phyloP scores from a whole-genome alignment of 2,113 vertebrate species.

The Cyanoderma ruficeps region DNA sequence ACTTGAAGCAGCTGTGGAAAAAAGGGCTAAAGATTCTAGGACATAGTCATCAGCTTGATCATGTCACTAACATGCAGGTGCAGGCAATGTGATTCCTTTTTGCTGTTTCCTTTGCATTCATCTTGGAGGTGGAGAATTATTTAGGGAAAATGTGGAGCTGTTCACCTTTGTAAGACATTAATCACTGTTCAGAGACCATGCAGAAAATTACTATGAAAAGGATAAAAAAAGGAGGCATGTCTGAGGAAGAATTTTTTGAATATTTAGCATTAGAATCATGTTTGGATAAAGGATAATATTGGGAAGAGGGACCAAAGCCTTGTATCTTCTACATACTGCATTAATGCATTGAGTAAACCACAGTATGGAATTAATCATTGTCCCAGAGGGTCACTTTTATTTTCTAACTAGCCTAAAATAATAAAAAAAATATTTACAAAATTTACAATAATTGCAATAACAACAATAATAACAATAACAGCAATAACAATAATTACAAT shows the following conservation, averaged over 20 bases:
- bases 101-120: neutral
- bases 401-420: neutral
- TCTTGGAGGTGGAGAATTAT: neutral
- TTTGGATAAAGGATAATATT: neutral
- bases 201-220: accelerated
- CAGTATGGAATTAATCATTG: neutral
- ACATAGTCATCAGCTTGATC: neutral
- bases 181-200: neutral
- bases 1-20: neutral
- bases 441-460: neutral
- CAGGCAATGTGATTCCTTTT: neutral
- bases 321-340: neutral
- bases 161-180: neutral
- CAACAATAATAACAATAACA: neutral
- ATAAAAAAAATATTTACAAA: neutral
- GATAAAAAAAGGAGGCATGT: accelerated
- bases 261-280: neutral
- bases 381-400: neutral
- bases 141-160: neutral
- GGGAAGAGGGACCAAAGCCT: neutral
- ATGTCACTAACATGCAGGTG: neutral
- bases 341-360: neutral
- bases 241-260: neutral
- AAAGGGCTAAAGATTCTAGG: neutral
- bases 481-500: no score